Evolutionary conservation across 2,888 invertebrate genomes (phyloP), one percentile per base, ranked within the genome.

Genomic region (Sphaerophoria rueppellii): DNA sequence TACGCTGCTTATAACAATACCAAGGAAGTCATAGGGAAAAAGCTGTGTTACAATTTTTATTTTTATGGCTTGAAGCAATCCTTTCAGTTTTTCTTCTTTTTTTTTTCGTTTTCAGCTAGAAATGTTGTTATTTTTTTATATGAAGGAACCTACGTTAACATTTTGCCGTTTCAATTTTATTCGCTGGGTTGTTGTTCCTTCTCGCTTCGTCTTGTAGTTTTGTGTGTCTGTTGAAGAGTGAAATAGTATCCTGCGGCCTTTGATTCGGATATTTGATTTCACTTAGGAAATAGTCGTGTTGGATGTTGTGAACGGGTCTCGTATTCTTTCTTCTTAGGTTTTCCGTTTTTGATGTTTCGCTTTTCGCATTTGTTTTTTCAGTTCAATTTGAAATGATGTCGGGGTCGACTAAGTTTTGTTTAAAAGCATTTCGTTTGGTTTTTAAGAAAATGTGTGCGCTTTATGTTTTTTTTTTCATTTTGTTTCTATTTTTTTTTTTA

Each of bases 201-300:
- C 24, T 24, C 24, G 24, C 24, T n/a, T 32, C 37, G n/a, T 46
- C 16, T 34, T 67, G 32, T 67, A 32, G 43, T 54, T 74, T 65
- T 71, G 50, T 58, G 52, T 65, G 71, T 71, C 75, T 85, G 67
- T 81, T 58, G 73, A 81, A 58, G 57, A 81, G 81, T 77, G 76
- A 85, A 81, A 85, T 70, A 77, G 81, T 69, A 81, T 85, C 85
- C 81, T 81, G 81, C 81, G 77, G 81, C 81, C 80, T 85, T 73
- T 85, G 85, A 81, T 73, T 85, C 85, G 85, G 81, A 77, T 85
- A 85, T 85, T 81, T 81, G 77, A 81, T 85, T 81, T 81, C 85
- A 85, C 81, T 81, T 85, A 80, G 80, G 55, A 61, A 37, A 52
- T 37, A 65, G 63, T 54, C 50, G 70, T 74, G 61, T 77, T 82